These are phyloP conservation scores for Phymanthus crucifer DNA, from an alignment of 92 coral and sea anemone species.

Conservation along the genomic window DNA sequence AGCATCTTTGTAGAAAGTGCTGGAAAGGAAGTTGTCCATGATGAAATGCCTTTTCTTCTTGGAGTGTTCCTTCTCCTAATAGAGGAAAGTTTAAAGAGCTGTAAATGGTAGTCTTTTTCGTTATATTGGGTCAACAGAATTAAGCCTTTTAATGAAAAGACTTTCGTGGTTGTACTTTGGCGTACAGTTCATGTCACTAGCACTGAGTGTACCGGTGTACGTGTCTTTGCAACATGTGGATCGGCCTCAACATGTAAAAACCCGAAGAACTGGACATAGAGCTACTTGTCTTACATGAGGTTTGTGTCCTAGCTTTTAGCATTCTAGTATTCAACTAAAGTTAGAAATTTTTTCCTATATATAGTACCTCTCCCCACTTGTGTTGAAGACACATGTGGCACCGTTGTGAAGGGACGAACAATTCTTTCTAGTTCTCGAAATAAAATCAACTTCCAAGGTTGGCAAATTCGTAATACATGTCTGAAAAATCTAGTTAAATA, in stretches of 20 bases:
- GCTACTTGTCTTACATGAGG: too few species aligned
- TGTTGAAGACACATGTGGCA: slow-evolving; percentile 1
- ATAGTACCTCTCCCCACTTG: background rate
- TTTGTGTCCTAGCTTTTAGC: too few species aligned
- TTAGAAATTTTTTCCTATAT: background rate
- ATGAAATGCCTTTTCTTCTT: background rate
- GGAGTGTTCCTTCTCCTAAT: background rate
- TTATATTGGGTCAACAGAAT: background rate
- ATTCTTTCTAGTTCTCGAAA: background rate
- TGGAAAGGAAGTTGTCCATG: background rate
- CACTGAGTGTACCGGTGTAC: too few species aligned
- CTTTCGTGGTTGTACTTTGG: background rate
- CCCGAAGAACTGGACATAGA: too few species aligned
- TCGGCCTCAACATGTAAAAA: too few species aligned
- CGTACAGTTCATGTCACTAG: too few species aligned
- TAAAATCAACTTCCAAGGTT: background rate
- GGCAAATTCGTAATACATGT: too few species aligned
- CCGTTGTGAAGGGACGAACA: background rate
- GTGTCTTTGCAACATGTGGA: too few species aligned
- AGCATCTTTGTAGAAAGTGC: too few species aligned
- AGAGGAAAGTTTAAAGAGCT: background rate
- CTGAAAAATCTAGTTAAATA: background rate
- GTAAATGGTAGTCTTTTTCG: background rate
- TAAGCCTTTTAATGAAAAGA: background rate
- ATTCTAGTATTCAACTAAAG: background rate